These are phyloP conservation scores for Xestia ashworthii DNA, from an alignment of 2,888 invertebrate species.

Conservation along the genomic window DNA sequence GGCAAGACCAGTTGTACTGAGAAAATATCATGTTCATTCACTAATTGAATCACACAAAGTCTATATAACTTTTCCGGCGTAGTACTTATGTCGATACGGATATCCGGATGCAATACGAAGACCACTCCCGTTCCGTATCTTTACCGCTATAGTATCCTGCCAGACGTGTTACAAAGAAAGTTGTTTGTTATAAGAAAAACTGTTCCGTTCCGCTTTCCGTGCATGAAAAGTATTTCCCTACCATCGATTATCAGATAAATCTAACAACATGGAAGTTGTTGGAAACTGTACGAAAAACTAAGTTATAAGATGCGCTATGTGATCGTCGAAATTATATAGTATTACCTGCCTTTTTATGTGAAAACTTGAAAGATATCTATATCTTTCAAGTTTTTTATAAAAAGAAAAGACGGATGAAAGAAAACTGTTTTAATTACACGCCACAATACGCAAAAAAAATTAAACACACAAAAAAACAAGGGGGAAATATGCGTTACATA, in stretches of 20 bases:
- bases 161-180: conserved; percentile 52
- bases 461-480: neutral
- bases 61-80: conserved; percentile 1
- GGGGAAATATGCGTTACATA: neutral
- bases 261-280: conserved; percentile 8
- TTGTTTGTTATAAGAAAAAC: conserved; percentile 45
- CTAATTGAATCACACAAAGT: conserved; percentile 22
- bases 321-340: neutral
- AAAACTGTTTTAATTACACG: neutral
- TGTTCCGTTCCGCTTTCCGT: conserved; percentile 27
- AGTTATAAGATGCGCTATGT: neutral
- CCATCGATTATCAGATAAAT: conserved; percentile 24
- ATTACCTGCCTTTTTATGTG: neutral
- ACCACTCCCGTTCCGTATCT: conserved; percentile 52
- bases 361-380: too few relatives aligned
- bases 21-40: conserved; percentile 12
- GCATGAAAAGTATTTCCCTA: conserved; percentile 36
- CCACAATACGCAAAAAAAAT: neutral
- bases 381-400: neutral
- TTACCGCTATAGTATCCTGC: conserved; percentile 37
- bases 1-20: neutral
- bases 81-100: conserved; percentile 19
- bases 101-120: conserved; percentile 27
- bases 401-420: neutral
- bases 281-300: neutral